phyloP scores from a whole-genome alignment of 2,888 invertebrate genomes.

The Cyclophora punctaria region DNA sequence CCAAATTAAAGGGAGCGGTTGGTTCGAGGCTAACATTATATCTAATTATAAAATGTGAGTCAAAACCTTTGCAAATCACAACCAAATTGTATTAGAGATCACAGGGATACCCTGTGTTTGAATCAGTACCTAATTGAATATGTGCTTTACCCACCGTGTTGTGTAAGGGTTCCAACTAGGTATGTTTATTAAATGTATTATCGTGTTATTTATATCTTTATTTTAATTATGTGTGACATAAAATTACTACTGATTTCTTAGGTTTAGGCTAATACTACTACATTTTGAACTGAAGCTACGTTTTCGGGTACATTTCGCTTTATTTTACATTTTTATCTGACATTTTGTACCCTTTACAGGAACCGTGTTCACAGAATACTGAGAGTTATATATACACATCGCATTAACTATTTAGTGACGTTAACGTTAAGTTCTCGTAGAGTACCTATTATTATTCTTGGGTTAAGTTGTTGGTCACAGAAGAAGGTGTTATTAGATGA shows the following conservation, averaged over 20 bases:
- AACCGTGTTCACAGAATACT: too few relatives aligned
- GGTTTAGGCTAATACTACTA: neutral
- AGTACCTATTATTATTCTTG: too few relatives aligned
- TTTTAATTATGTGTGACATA: neutral
- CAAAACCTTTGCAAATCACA: slow-evolving; percentile 24
- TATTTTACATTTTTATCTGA: too few relatives aligned
- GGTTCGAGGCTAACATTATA: slow-evolving; percentile 21
- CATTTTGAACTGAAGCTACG: too few relatives aligned
- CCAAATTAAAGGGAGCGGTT: neutral
- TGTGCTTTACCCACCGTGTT: slow-evolving; percentile 2
- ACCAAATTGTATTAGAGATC: slow-evolving; percentile 23
- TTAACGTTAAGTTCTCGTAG: too few relatives aligned
- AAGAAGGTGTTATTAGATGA: too few relatives aligned
- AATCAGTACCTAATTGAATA: slow-evolving; percentile 16
- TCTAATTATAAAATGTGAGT: slow-evolving; percentile 27
- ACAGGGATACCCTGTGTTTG: slow-evolving; percentile 12
- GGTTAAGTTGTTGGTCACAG: too few relatives aligned
- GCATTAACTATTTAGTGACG: too few relatives aligned
- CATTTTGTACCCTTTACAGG: too few relatives aligned
- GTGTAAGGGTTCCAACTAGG: slow-evolving; percentile 9
- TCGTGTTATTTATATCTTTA: too few relatives aligned
- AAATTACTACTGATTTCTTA: neutral
- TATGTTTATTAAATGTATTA: neutral
- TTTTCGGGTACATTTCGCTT: too few relatives aligned
- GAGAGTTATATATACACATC: too few relatives aligned